phyloP scores from a whole-genome alignment of 2,113 vertebrate species.

The Edolisoma coerulescens region DNA sequence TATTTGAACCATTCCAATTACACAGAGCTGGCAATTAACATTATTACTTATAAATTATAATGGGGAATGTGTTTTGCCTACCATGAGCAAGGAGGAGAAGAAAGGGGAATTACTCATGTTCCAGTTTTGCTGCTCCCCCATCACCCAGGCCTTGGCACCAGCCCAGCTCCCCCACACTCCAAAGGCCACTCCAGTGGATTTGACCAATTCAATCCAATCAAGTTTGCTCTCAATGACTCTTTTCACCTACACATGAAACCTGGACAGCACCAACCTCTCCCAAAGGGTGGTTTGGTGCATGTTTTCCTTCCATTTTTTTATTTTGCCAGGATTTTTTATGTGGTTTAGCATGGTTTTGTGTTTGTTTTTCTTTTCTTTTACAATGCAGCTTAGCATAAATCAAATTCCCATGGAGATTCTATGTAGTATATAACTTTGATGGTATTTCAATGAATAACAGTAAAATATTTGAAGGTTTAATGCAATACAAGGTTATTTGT shows the following conservation, averaged over 20 bases:
- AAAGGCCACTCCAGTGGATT: neutral
- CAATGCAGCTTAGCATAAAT: neutral
- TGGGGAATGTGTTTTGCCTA: slow-evolving; percentile 32
- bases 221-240: neutral
- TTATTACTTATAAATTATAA: slow-evolving; percentile 46
- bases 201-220: neutral
- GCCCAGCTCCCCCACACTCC: neutral
- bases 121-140: neutral
- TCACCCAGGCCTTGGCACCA: neutral
- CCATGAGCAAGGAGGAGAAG: neutral
- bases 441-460: neutral
- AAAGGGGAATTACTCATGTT: neutral
- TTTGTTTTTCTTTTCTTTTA: neutral
- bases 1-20: slow-evolving; percentile 37
- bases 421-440: neutral
- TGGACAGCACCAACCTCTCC: neutral
- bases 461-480: neutral
- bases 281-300: fast-evolving
- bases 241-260: neutral
- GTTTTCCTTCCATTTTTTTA: neutral
- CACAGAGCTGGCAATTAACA: slow-evolving; percentile 40
- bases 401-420: neutral
- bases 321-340: no score
- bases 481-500: neutral
- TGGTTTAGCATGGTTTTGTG: neutral